A percentile compares a stretch with the other conserved stretches of the same genome.
phyloP scores from a whole-genome alignment of 2,888 invertebrate species.

The Ennomos quercinarius region DNA sequence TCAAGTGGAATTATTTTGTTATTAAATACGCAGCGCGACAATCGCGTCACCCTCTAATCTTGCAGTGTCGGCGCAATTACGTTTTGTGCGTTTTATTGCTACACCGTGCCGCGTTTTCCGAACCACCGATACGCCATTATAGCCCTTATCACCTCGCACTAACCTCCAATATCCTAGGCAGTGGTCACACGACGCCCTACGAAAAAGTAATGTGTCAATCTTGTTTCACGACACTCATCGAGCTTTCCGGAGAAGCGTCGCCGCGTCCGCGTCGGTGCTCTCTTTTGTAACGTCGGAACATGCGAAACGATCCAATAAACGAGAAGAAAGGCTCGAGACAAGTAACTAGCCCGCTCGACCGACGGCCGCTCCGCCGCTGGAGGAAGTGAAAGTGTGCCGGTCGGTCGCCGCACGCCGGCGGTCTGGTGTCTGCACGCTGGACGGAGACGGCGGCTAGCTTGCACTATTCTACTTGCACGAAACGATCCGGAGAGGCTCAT shows the following conservation, averaged over 20 bases:
- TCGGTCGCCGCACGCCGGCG: constrained; percentile 10
- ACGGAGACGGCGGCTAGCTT: neutral
- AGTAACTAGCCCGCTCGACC: constrained; percentile 18
- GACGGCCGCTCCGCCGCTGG: constrained; percentile 38
- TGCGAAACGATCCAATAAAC: constrained; percentile 21
- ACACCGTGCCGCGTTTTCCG: constrained; percentile 29
- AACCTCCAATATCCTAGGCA: constrained; percentile 22
- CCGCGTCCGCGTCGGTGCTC: no score
- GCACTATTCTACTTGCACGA: constrained; percentile 18
- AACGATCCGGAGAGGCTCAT: constrained; percentile 20
- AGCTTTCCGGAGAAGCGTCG: constrained; percentile 20
- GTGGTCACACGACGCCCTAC: constrained; percentile 26
- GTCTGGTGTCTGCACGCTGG: no score
- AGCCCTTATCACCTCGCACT: constrained; percentile 13
- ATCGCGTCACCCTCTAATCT: constrained; percentile 39
- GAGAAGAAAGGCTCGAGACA: constrained; percentile 27
- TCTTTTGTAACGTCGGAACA: constrained; percentile 14
- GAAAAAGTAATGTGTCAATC: constrained; percentile 26
- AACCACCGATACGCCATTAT: constrained; percentile 12
- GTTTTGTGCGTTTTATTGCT: constrained; percentile 38
- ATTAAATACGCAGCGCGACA: constrained; percentile 31
- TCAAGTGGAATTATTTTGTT: constrained; percentile 25
- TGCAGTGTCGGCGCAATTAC: constrained; percentile 40
- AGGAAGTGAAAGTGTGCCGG: constrained; percentile 68
- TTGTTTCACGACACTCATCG: constrained; percentile 25